These are phyloP conservation scores for Rostratula benghalensis DNA, from an alignment of 2,113 vertebrate species.

Conservation along the genomic window DNA sequence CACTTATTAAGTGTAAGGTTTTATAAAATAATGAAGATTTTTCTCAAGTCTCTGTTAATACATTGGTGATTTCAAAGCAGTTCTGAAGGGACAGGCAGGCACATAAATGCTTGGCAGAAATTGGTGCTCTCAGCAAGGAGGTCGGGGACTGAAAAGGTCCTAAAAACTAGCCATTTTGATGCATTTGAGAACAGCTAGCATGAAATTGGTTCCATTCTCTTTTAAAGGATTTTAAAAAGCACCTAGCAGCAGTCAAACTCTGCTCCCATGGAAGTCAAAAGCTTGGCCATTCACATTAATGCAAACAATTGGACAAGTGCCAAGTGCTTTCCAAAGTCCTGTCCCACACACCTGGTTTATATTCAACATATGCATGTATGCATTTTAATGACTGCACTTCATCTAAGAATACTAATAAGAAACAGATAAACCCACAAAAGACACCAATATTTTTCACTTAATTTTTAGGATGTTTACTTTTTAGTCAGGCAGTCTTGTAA, in stretches of 20 bases:
- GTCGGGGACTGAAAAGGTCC: not conserved
- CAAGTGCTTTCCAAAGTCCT: not conserved
- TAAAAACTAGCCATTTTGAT: not conserved
- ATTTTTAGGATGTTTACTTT: not conserved
- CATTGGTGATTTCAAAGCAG: not conserved
- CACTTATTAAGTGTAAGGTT: not conserved
- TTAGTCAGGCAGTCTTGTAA: not conserved
- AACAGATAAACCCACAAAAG: not conserved
- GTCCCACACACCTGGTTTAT: not conserved
- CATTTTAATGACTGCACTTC: not conserved
- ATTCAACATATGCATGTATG: not conserved
- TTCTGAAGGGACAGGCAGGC: not conserved
- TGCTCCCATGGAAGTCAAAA: not conserved
- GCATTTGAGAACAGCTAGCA: not conserved
- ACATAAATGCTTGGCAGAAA: not conserved
- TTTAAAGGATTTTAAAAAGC: not conserved
- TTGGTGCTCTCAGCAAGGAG: not conserved
- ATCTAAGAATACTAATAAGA: not conserved
- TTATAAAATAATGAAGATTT: slow-evolving; percentile 14
- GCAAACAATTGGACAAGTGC: not conserved
- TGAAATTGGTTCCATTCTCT: slow-evolving; percentile 14
- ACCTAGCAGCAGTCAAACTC: not conserved
- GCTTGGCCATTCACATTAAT: not conserved
- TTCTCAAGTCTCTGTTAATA: not conserved
- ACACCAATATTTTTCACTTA: not conserved